Base-by-base conservation (phyloP, 2,797 vertebrate genomes). In the Luscinia luscinia region DNA sequence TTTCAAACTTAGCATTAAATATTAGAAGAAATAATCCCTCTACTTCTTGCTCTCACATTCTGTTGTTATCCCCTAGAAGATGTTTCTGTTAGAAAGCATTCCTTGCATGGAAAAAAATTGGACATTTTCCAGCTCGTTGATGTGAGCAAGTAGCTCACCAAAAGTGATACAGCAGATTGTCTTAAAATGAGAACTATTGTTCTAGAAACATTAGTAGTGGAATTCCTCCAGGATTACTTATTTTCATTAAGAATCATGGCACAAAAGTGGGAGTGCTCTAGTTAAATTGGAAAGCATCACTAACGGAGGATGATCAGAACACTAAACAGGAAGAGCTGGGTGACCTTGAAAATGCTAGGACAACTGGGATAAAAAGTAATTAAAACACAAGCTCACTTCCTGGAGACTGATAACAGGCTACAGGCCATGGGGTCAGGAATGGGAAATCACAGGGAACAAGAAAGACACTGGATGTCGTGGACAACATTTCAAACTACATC, bases 211-310 rank as follows among this genome's bases (percentile, higher is more conserved):
- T 36, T 40, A 83, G 49, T 21, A 46, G 34, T 15, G 15, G 40
- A 89, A 80, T 87, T 93, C 61, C 66, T 85, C 22, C 38, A 80
- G 76, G 41, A 64, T 77, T 80, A 54, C 54, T 86, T 94, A 61
- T 89, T 95, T 93, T 91, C 58, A 54, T 83, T 74, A 85, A 46
- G 6, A 89, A 74, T 54, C 45, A 11, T 19, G 49, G 66, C 45
- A 93, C 34, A 89, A 67, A 90, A 91, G 22, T 52, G 20, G n/a
- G n/a, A 92, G 36, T 43, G 20, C 30, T 77, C 17, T 68, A 83
- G 70, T 80, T 63, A 83, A 85, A 30, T 26, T 54, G 45, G 36
- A 85, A 91, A 83, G 9, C 52, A 40, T 74, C 12, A 5, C 74
- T 89, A 91, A 57, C 51, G 68, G 64, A 84, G 28, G 12, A 82